Percentiles rank a stretch among this genome's conserved stretches.
phyloP scores from a whole-genome alignment of 2,888 invertebrate species.

The Homarus gammarus region DNA sequence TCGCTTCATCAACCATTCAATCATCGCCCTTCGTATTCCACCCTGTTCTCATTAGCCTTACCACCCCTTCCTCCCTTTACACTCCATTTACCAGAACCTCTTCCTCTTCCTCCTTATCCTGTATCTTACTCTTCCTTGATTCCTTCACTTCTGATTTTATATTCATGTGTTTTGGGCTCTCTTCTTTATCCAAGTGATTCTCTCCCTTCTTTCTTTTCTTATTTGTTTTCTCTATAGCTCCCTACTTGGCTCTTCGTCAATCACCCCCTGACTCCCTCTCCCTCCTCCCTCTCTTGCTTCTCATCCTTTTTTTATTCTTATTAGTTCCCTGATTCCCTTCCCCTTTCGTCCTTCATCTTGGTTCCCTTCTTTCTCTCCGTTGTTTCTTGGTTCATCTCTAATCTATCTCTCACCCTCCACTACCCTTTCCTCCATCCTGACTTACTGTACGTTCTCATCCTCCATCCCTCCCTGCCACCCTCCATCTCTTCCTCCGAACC shows the following conservation, averaged over 20 bases:
- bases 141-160: no score
- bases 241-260: no score
- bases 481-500: background rate
- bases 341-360: background rate
- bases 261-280: no score
- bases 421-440: no score
- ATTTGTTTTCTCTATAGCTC: background rate
- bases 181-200: no score
- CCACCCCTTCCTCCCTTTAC: background rate
- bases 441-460: background rate
- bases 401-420: no score
- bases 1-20: no score
- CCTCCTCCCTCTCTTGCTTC: background rate
- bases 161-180: no score
- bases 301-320: background rate
- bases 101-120: background rate
- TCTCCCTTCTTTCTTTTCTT: background rate
- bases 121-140: background rate
- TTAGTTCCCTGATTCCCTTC: background rate
- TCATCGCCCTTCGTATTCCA: no score
- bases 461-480: background rate
- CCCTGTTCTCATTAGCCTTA: no score
- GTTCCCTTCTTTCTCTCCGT: no score
- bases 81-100: background rate
- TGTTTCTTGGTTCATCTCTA: no score